phyloP scores from a whole-genome alignment of 1,140 invertebrate genomes.

The Bombus sibiricus region DNA sequence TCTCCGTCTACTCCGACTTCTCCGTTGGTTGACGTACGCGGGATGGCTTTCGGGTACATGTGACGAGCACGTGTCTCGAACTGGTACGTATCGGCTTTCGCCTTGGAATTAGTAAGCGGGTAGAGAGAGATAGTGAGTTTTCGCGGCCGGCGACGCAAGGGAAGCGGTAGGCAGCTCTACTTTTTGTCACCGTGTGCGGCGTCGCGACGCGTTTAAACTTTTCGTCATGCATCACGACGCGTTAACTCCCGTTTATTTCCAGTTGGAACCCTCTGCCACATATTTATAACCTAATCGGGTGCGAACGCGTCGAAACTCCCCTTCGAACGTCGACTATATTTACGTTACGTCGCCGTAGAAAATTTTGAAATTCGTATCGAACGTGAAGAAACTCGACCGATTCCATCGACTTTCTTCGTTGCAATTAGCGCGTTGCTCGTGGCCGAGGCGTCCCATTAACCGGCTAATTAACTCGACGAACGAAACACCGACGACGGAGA shows the following conservation, averaged over 20 bases:
- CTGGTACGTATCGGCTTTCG: slow-evolving; percentile 68
- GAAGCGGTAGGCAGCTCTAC: slow-evolving; percentile 29
- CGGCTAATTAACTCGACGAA: slow-evolving; percentile 17
- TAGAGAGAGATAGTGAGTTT: slow-evolving; percentile 8
- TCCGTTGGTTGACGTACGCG: slow-evolving; percentile 44
- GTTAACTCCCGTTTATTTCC: slow-evolving; percentile 67
- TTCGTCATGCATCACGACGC: slow-evolving; percentile 63
- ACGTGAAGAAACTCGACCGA: background rate
- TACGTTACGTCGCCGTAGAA: background rate
- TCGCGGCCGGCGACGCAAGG: slow-evolving; percentile 38
- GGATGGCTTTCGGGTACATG: slow-evolving; percentile 71
- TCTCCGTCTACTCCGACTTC: slow-evolving; percentile 25
- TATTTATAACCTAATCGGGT: slow-evolving; percentile 65
- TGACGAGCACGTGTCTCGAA: slow-evolving; percentile 80
- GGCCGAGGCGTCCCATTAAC: background rate
- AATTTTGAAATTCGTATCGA: background rate
- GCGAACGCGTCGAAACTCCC: slow-evolving; percentile 44
- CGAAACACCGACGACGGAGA: background rate
- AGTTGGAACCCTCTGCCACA: slow-evolving; percentile 27
- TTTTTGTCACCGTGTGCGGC: slow-evolving; percentile 67
- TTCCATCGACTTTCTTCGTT: background rate
- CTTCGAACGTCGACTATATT: slow-evolving; percentile 9
- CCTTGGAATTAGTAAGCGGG: slow-evolving; percentile 62
- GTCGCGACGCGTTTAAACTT: slow-evolving; percentile 66
- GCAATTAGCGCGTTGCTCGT: background rate